These are phyloP conservation scores for Perdita meconis DNA, from an alignment of 2,888 invertebrate species.

Conservation along the genomic window DNA sequence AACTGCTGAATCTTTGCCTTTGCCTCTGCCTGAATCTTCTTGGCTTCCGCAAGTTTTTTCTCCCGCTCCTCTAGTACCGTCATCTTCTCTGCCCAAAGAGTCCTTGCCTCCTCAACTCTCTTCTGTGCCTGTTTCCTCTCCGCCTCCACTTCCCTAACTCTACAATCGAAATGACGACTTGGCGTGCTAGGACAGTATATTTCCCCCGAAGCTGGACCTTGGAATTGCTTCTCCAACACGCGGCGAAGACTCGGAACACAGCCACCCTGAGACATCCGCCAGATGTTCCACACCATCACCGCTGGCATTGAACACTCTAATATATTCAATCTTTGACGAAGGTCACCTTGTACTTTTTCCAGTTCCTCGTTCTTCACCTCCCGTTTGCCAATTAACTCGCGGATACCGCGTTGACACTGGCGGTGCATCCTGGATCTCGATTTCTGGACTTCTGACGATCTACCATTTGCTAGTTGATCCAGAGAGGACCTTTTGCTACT, in stretches of 20 bases:
- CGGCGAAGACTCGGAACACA: conserved; percentile 60
- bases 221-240: conserved; percentile 72
- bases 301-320: conserved; percentile 88
- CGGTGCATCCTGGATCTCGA: conserved; percentile 23
- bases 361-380: conserved; percentile 85
- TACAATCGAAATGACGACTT: conserved; percentile 76
- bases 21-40: conserved; percentile 68
- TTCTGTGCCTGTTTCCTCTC: conserved; percentile 75
- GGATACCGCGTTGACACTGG: conserved; percentile 61
- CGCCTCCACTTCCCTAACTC: conserved; percentile 77
- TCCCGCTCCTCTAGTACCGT: conserved; percentile 63
- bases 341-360: conserved; percentile 85
- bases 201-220: conserved; percentile 51
- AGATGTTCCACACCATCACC: conserved; percentile 87
- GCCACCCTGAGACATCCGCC: conserved; percentile 80
- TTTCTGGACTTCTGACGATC: not conserved
- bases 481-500: conserved; percentile 6
- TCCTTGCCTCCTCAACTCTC: conserved; percentile 73
- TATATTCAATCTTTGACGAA: conserved; percentile 86
- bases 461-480: not conserved
- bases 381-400: conserved; percentile 85
- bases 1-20: conserved; percentile 68
- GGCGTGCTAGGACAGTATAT: conserved; percentile 62
- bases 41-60: conserved; percentile 72
- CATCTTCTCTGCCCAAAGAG: conserved; percentile 70